Conservation (phyloP, 2,113 vertebrate genomes). For the Sander lucioperca region DNA sequence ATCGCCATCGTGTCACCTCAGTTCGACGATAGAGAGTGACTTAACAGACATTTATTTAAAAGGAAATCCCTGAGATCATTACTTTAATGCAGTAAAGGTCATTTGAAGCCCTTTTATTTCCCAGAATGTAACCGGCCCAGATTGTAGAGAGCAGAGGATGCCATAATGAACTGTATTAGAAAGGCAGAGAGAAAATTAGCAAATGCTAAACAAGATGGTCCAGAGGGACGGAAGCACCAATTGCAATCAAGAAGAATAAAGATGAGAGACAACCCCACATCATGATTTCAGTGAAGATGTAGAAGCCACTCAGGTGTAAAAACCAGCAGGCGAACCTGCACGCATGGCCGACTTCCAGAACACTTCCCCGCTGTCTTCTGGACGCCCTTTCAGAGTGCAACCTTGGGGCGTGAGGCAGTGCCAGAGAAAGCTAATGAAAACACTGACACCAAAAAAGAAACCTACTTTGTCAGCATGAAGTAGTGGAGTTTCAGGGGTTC, state of each 20-base stretch:
- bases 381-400: slow-evolving; percentile 44
- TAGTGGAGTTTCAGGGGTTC: neutral
- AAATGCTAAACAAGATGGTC: neutral
- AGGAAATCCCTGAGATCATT: too few relatives aligned
- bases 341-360: slow-evolving; percentile 38
- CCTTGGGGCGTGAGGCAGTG: slow-evolving; percentile 22
- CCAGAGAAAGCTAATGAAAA: slow-evolving; percentile 13
- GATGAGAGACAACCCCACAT: neutral
- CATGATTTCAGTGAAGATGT: neutral
- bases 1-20: too few relatives aligned
- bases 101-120: neutral
- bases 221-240: neutral
- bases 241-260: neutral
- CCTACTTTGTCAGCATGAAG: neutral
- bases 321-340: slow-evolving; percentile 10
- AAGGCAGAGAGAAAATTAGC: neutral
- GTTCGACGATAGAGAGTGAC: too few relatives aligned
- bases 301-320: neutral
- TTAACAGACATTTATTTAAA: too few relatives aligned
- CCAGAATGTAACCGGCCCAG: neutral
- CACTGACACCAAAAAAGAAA: neutral
- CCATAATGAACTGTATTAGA: neutral
- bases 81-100: neutral
- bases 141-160: neutral
- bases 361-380: slow-evolving; percentile 41